A percentile compares a stretch with the other conserved stretches of the same genome.
Evolutionary conservation across 1,140 invertebrate genomes (phyloP).

Genomic region (Arctopsyche grandis): DNA sequence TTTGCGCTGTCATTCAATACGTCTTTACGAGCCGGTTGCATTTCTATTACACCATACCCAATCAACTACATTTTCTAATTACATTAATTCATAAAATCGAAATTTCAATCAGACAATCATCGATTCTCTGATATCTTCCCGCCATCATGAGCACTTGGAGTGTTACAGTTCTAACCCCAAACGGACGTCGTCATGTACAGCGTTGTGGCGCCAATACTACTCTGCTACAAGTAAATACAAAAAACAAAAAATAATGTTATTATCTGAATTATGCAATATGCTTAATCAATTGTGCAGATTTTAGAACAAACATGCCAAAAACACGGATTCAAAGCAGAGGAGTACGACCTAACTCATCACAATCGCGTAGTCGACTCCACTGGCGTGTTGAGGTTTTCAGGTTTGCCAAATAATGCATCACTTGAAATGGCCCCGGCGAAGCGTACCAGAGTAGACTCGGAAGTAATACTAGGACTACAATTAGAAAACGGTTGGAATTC

Average conservation of each 20-base stretch:
- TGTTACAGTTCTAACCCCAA: conserved; percentile 67
- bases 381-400: conserved; percentile 72
- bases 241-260: conserved; percentile 2
- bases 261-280: background rate
- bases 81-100: too few species aligned
- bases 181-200: conserved; percentile 67
- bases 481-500: conserved; percentile 68
- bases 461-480: conserved; percentile 72
- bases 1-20: background rate
- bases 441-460: conserved; percentile 64
- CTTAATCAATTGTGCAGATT: conserved; percentile 68
- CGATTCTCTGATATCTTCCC: too few species aligned
- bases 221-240: conserved; percentile 66
- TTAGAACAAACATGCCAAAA: conserved; percentile 76
- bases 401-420: conserved; percentile 75
- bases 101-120: too few species aligned
- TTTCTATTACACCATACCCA: too few species aligned
- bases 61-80: too few species aligned
- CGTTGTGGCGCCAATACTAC: conserved; percentile 69
- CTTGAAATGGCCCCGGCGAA: conserved; percentile 71
- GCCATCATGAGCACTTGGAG: conserved; percentile 23
- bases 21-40: background rate
- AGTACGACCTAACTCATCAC: conserved; percentile 74
- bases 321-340: conserved; percentile 68
- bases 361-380: conserved; percentile 71